phyloP scores from a whole-genome alignment of 2,113 vertebrate genomes.

The Bostrychus sinensis region DNA sequence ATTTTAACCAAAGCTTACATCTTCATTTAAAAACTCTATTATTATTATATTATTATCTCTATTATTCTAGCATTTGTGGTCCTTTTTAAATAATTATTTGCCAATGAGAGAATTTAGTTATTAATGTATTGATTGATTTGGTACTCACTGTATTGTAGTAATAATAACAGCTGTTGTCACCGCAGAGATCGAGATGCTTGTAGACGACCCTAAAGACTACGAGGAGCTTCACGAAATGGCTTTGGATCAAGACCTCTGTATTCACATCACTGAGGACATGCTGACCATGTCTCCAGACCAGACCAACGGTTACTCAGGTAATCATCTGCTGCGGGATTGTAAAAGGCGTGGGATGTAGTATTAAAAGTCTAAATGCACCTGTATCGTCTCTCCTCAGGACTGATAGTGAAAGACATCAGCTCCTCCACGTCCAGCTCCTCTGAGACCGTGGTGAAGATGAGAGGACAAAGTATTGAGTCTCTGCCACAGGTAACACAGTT shows the following conservation, averaged over 20 bases:
- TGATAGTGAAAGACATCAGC: constrained; percentile 94
- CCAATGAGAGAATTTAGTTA: too few relatives aligned
- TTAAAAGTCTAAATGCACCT: background rate
- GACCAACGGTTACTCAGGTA: constrained; percentile 91
- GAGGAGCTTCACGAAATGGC: constrained; percentile 87
- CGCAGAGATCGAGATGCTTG: constrained; percentile 97
- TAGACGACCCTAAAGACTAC: constrained; percentile 96
- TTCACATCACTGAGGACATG: constrained; percentile 99
- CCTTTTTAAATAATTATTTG: too few relatives aligned
- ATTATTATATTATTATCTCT: too few relatives aligned
- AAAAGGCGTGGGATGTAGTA: background rate
- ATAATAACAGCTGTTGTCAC: background rate
- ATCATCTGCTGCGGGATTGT: background rate
- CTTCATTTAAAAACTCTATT: too few relatives aligned
- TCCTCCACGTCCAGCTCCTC: constrained; percentile 98
- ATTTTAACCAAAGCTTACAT: too few relatives aligned
- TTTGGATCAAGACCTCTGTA: constrained; percentile 92
- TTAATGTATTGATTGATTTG: too few relatives aligned
- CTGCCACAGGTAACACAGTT: constrained; percentile 89
- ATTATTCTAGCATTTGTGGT: too few relatives aligned
- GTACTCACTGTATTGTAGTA: too few relatives aligned
- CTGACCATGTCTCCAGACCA: constrained; percentile 85
- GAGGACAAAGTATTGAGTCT: constrained; percentile 95
- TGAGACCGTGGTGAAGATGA: constrained; percentile 94
- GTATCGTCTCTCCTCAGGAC: constrained; percentile 75